Conservation (phyloP, 2,113 vertebrate species). For the Tangachromis dhanisi region DNA sequence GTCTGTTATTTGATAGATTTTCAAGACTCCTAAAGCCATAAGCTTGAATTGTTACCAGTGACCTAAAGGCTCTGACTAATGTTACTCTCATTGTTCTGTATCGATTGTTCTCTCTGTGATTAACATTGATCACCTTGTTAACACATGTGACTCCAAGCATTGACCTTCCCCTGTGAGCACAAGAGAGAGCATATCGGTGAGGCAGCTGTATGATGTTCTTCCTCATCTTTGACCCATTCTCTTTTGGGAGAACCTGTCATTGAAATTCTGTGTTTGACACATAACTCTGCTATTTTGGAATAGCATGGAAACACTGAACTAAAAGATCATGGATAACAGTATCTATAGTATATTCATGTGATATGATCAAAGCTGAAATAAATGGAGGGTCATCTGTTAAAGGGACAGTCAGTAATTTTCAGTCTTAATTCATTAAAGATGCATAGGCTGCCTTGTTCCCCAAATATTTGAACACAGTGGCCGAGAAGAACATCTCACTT, state of each 20-base stretch:
- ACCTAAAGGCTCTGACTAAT: background rate
- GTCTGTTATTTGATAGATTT: background rate
- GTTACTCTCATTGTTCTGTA: background rate
- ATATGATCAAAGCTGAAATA: background rate
- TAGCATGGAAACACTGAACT: background rate
- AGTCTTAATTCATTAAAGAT: background rate
- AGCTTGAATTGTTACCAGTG: background rate
- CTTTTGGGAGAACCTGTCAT: background rate
- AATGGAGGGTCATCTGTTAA: background rate
- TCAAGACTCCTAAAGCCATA: background rate
- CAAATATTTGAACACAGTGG: background rate
- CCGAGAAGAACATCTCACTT: accelerated
- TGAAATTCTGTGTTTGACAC: background rate
- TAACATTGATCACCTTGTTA: constrained; percentile 35
- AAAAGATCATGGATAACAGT: background rate
- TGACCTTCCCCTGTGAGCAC: background rate
- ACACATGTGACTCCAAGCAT: background rate
- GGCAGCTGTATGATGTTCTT: background rate
- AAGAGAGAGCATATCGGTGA: background rate
- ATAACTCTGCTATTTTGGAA: background rate
- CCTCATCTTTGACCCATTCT: background rate
- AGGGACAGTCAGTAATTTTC: background rate
- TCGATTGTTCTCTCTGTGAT: constrained; percentile 9
- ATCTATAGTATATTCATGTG: background rate
- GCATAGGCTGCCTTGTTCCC: background rate